phyloP scores from a whole-genome alignment of 2,113 vertebrate species.

The Chloroceryle aenea region DNA sequence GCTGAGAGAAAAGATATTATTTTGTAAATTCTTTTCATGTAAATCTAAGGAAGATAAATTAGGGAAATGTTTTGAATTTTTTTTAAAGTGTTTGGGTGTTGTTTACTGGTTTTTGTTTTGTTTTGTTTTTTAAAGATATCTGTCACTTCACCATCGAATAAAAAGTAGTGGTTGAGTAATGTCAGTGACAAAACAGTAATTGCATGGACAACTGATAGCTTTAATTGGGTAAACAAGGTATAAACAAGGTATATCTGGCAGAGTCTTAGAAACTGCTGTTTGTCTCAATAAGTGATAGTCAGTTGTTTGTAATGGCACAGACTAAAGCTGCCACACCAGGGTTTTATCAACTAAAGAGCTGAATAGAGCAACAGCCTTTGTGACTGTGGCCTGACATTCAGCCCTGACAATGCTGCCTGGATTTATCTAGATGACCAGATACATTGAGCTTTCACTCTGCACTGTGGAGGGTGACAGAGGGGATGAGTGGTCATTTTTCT shows the following conservation, averaged over 20 bases:
- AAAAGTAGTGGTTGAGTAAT: background rate
- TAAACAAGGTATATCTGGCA: constrained; percentile 41
- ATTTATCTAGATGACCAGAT: constrained; percentile 64
- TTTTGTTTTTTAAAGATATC: background rate
- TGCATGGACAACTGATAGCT: background rate
- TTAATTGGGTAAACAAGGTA: constrained; percentile 50
- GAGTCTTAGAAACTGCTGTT: constrained; percentile 48
- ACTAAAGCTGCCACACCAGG: constrained; percentile 56
- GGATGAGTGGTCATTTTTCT: constrained; percentile 55
- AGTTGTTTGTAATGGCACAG: background rate
- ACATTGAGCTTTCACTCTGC: constrained; percentile 22
- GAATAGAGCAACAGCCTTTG: constrained; percentile 43
- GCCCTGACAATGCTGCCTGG: constrained; percentile 42
- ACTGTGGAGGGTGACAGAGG: background rate
- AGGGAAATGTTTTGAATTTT: background rate
- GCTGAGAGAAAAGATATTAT: background rate
- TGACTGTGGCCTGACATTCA: constrained; percentile 35
- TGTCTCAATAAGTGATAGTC: background rate
- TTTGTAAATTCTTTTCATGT: background rate
- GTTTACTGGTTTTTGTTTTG: background rate
- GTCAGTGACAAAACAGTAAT: background rate
- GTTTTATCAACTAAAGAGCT: constrained; percentile 16
- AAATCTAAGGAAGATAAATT: background rate
- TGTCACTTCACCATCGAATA: background rate
- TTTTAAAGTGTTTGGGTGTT: background rate